Evolutionary conservation across 2,797 vertebrate species (phyloP), one percentile per base, ranked within the genome.

Genomic region (Pangasius krempfi): DNA sequence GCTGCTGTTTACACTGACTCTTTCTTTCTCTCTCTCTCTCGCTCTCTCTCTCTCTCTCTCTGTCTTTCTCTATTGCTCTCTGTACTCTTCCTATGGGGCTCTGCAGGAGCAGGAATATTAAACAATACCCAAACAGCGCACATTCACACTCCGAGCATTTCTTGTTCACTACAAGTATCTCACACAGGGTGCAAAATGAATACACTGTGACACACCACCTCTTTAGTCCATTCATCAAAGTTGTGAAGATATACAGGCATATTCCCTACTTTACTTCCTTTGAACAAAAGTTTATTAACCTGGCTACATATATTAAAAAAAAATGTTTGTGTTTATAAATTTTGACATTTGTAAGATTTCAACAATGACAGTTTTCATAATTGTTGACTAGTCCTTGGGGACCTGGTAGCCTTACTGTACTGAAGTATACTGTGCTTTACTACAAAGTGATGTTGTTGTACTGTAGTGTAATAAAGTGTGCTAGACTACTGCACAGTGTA

Each of bases 1-100:
- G 80, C 56, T 82, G 80, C 80, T 82, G 80, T 62, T 82, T 62
- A 81, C 76, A 20, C n/a, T 20, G 1, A 50, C 68, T 40, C 70
- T 9, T 0, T 44, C 20, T 27, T 44, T 50, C 12, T 76, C 5
- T 50, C 4, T 27, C 73, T 50, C 12, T 76, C 5, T n/a, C 4
- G 27, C 20, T 44, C n/a, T 13, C 9, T 50, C 25, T 76, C 73
- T 76, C 27, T 47, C 30, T 54, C n/a, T 37, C 10, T 50, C 22
- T 76, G 25, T 5, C 9, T 76, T 3, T 44, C 20, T 44, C 37
- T 73, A 20, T 44, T 18, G 1, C 70, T 44, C 18, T 27, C 5
- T 40, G 13, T 68, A 7, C 72, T 40, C 40, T 73, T 40, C 3
- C 9, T 8, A 37, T 22, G 18, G 18, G 22, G 56, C 56, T 20